Base-by-base conservation (phyloP, 2,888 invertebrate genomes). In the Drosophila fungiperda region DNA sequence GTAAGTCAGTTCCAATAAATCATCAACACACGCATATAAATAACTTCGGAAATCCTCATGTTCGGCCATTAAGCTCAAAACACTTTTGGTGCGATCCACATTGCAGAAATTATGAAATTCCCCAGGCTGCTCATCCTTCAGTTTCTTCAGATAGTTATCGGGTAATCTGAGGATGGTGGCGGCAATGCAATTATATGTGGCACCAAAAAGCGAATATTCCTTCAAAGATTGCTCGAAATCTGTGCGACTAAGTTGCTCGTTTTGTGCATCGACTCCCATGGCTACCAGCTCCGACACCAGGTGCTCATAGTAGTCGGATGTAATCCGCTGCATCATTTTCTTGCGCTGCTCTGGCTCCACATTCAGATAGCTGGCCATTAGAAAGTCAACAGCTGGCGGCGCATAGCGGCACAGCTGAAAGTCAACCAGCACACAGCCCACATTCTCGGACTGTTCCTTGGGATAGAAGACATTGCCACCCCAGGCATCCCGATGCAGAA, bases 401-500 rank as follows among this genome's bases (percentile, higher is more conserved):
- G 88, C 87, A 78, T 93, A 92, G 29, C 91, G 90, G 45, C 91
- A 91, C 0, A 90, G 83, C 73, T 93, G 93, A 70, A 90, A 93
- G 68, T 93, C 93, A 1, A 93, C 91, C n/a, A 93, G 77, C 0
- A 92, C 64, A n/a, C 91, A 91, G 5, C 90, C 64, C 3, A 75
- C 52, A 17, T 78, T 71, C 26, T 71, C 33, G 0, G 83, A 73
- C 1, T 64, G 61, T 1, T 77, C 69, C 9, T 78, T 73, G 49
- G 86, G 83, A 57, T 91, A 90, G 72, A 93, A 91, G 12, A 93
- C 86, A 82, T 93, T 93, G 15, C 92, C 93, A n/a, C 87, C 83
- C 93, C 93, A 93, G 42, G 90, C 82, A 79, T 93, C 93, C 3
- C 92, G 90, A 81, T 93, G 93, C n/a, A 93, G 93, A 1, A 94